A percentile compares a stretch with the other conserved stretches of the same genome.
Conservation (phyloP, 2,888 invertebrate species). For the Adelognathus sp. region DNA sequence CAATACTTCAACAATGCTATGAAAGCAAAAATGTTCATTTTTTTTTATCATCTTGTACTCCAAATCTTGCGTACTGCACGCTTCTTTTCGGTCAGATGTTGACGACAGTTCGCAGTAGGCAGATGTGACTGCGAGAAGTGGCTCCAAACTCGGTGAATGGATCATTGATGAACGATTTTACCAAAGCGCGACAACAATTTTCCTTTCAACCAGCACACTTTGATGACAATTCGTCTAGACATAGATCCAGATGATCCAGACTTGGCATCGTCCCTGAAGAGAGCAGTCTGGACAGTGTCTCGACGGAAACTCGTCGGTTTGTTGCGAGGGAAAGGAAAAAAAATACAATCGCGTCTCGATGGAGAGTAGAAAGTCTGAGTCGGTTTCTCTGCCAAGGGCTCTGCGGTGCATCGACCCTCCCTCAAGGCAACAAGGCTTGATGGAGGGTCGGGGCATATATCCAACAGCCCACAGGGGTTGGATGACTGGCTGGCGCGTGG, state of each 20-base stretch:
- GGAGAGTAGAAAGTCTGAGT: constrained; percentile 17
- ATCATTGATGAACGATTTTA: too few relatives aligned
- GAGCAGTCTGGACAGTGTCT: constrained; percentile 27
- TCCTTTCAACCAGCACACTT: not conserved
- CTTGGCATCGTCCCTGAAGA: not conserved
- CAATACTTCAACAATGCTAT: too few relatives aligned
- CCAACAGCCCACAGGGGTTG: constrained; percentile 24
- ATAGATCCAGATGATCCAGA: not conserved
- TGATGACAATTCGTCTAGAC: not conserved
- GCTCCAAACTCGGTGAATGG: too few relatives aligned
- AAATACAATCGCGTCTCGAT: constrained; percentile 23
- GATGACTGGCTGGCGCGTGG: constrained; percentile 39
- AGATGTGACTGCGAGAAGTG: too few relatives aligned
- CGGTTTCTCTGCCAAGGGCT: constrained; percentile 44
- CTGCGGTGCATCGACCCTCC: constrained; percentile 55
- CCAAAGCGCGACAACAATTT: too few relatives aligned
- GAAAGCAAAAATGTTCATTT: too few relatives aligned
- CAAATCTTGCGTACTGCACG: too few relatives aligned
- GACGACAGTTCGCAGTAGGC: too few relatives aligned
- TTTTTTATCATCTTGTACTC: too few relatives aligned
- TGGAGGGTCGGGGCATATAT: constrained; percentile 32
- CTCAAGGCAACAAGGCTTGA: constrained; percentile 44
- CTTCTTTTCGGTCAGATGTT: too few relatives aligned
- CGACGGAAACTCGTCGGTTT: not conserved
- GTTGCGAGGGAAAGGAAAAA: constrained; percentile 10